phyloP scores from a whole-genome alignment of 1,140 invertebrate species.

The Aplysia californica region DNA sequence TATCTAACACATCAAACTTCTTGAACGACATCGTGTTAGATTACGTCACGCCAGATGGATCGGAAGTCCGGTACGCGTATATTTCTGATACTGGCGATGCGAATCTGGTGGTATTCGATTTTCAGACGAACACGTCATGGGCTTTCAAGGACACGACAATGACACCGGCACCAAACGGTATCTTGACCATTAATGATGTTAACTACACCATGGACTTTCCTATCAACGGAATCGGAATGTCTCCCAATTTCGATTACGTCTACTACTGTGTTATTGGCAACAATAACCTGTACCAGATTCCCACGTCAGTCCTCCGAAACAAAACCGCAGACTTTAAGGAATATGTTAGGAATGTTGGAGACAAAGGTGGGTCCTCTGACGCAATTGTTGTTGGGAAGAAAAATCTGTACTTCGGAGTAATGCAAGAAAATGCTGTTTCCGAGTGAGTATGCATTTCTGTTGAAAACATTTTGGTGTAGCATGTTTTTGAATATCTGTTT shows the following conservation, averaged over 20 bases:
- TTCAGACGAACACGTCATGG: not conserved
- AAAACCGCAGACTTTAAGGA: slow-evolving; percentile 21
- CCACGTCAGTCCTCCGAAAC: slow-evolving; percentile 32
- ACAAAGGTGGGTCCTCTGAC: slow-evolving; percentile 28
- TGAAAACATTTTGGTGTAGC: too few species aligned
- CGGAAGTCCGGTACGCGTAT: not conserved
- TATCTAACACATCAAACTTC: not conserved
- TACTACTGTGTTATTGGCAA: slow-evolving; percentile 38
- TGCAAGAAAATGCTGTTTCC: not conserved
- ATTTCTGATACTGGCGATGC: not conserved
- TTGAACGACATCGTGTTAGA: not conserved
- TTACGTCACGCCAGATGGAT: not conserved
- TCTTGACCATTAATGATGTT: not conserved
- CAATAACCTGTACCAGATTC: slow-evolving; percentile 33
- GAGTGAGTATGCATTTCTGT: not conserved
- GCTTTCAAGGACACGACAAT: not conserved
- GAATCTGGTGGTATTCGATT: not conserved
- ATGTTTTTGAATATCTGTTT: not conserved
- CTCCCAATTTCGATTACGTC: slow-evolving; percentile 34
- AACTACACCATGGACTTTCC: not conserved
- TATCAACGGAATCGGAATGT: slow-evolving; percentile 41
- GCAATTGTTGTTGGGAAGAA: slow-evolving; percentile 26
- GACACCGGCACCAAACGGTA: not conserved
- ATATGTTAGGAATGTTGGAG: slow-evolving; percentile 28
- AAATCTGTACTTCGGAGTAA: not conserved